These are phyloP conservation scores for Hydraecia micacea DNA, from an alignment of 2,888 invertebrate genomes.

Conservation along the genomic window DNA sequence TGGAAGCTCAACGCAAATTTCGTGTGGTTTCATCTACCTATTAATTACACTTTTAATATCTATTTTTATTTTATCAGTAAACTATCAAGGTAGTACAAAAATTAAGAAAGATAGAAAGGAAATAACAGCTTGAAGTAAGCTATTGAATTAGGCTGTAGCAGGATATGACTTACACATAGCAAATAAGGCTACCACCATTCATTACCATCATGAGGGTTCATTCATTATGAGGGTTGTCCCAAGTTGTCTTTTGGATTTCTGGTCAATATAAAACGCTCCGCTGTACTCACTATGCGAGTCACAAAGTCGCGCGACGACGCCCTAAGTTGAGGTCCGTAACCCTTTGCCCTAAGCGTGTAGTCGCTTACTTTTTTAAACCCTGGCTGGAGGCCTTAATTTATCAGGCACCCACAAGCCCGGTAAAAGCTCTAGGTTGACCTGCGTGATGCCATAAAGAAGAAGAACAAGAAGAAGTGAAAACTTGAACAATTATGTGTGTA, in stretches of 20 bases:
- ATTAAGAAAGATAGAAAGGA: constrained; percentile 17
- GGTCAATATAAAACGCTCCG: not conserved
- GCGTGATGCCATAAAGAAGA: no score
- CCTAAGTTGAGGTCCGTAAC: not conserved
- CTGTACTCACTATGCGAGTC: not conserved
- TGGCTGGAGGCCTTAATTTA: not conserved
- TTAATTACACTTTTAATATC: constrained; percentile 71
- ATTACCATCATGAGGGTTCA: no score
- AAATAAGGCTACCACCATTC: not conserved
- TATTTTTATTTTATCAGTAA: constrained; percentile 72
- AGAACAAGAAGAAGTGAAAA: no score
- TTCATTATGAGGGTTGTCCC: not conserved
- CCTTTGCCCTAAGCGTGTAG: not conserved
- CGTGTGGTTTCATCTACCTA: constrained; percentile 85
- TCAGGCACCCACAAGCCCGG: not conserved
- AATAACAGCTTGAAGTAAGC: constrained; percentile 37
- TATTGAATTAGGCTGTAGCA: constrained; percentile 35
- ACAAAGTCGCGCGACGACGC: no score
- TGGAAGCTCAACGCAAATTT: constrained; percentile 91
- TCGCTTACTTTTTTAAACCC: no score
- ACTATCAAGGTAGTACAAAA: constrained; percentile 58
- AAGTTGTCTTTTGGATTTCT: not conserved
- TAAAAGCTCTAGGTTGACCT: not conserved
- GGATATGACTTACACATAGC: constrained; percentile 16
- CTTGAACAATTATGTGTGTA: no score